Base-by-base conservation (phyloP, 2,888 invertebrate species). In the Endotricha flammealis region DNA sequence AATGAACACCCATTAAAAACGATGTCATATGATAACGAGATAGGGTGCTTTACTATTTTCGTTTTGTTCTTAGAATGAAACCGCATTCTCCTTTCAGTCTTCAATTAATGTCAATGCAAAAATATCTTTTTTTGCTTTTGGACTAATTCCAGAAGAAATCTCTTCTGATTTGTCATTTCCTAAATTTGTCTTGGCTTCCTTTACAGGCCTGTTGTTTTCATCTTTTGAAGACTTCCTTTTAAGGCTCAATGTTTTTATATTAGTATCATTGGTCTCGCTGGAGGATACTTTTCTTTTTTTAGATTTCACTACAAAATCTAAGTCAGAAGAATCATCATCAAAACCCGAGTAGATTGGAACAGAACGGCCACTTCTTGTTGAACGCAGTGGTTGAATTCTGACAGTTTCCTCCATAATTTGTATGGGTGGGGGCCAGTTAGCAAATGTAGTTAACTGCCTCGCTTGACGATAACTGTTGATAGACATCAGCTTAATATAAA, bases 321-420 rank as follows among this genome's bases (percentile, higher is more conserved):
- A 58, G 46, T 86, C 86, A 17, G 78, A 73, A 0, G 80, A 79
- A 39, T 86, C 85, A 56, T 85, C 86, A 68, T 83, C 83, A 55
- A 77, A 76, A 3, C 74, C 80, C 31, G 74, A 67, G 58, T 86
- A 86, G 4, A 79, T 67, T 9, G 86, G 86, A 22, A 76, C 78
- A 10, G 74, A 66, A 1, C 86, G 60, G 1, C 85, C 86, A 55
- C 85, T 83, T 30, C 86, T 68, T 2, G 86, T 86, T 2, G 83
- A 80, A 14, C 85, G 60, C 2, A 71, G 41, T 1, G 85, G 78
- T 42, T 73, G 77, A 8, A 73, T 48, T 46, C 77, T 71, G 2
- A 72, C 64, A 20, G 79, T 64, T 50, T 80, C 79, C 44, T 85
- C 83, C 14, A 82, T 56, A 42, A 85, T 83, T 50, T 83, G 81